Conservation (phyloP, 2,797 vertebrate species). For the Darevskia mixta region DNA sequence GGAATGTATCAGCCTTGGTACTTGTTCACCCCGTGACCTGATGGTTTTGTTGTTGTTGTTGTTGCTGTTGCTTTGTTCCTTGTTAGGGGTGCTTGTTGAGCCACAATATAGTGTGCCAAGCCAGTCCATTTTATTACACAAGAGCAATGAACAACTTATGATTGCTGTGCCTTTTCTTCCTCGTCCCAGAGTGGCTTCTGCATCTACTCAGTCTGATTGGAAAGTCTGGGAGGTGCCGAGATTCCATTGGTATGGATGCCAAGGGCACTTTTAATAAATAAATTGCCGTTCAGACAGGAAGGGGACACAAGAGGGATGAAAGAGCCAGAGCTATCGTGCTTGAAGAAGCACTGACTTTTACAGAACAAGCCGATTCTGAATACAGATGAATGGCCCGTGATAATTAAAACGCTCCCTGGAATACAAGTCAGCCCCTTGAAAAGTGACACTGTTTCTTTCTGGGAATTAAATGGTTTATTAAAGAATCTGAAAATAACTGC, state of each 20-base stretch:
- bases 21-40: background rate
- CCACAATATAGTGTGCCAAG: background rate
- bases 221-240: constrained; percentile 3
- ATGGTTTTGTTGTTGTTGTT: background rate
- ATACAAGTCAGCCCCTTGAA: constrained; percentile 22
- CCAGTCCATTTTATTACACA: background rate
- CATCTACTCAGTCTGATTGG: constrained; percentile 24
- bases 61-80: background rate
- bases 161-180: background rate
- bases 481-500: constrained; percentile 12
- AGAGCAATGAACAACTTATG: background rate
- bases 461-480: constrained; percentile 33
- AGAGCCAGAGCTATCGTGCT: background rate
- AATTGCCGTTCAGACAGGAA: constrained; percentile 30
- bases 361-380: constrained; percentile 32
- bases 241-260: constrained; percentile 18
- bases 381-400: constrained; percentile 3
- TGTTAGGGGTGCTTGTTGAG: background rate
- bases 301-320: constrained; percentile 20
- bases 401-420: constrained; percentile 37
- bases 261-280: constrained; percentile 47
- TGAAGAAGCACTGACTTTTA: constrained; percentile 36
- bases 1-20: background rate
- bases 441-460: constrained; percentile 13
- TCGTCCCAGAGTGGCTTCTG: constrained; percentile 11